These are phyloP conservation scores for Orgyia antiqua DNA, from an alignment of 2,888 invertebrate genomes.

Conservation along the genomic window DNA sequence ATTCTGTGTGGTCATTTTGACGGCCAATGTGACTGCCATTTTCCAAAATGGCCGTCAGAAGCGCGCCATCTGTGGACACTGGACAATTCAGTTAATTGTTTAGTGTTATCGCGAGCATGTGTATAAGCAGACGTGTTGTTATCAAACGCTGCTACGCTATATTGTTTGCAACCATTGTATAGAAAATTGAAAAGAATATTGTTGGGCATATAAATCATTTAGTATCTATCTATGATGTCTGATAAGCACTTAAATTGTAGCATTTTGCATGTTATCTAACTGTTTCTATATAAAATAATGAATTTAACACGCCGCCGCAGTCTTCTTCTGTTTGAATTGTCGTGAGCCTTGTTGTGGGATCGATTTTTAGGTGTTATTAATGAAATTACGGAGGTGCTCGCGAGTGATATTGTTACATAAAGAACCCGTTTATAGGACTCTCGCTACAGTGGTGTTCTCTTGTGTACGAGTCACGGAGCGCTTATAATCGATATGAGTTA, in stretches of 20 bases:
- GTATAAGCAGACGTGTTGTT: slow-evolving; percentile 44
- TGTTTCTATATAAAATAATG: slow-evolving; percentile 62
- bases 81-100: slow-evolving; percentile 25
- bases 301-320: slow-evolving; percentile 66
- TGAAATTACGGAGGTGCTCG: slow-evolving; percentile 72
- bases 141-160: slow-evolving; percentile 21
- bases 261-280: slow-evolving; percentile 26
- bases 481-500: slow-evolving; percentile 65
- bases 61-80: slow-evolving; percentile 61
- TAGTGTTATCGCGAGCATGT: slow-evolving; percentile 69
- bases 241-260: slow-evolving; percentile 24
- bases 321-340: slow-evolving; percentile 66
- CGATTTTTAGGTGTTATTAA: slow-evolving; percentile 78
- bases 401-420: slow-evolving; percentile 58
- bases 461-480: slow-evolving; percentile 30
- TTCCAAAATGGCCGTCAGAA: slow-evolving; percentile 64
- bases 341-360: slow-evolving; percentile 69
- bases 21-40: slow-evolving; percentile 63
- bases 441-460: slow-evolving; percentile 33
- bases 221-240: slow-evolving; percentile 25
- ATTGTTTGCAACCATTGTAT: slow-evolving; percentile 69
- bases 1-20: slow-evolving; percentile 42
- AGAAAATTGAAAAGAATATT: slow-evolving; percentile 56
- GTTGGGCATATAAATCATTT: slow-evolving; percentile 32
- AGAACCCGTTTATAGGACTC: slow-evolving; percentile 42